Evolutionary conservation across 2,113 vertebrate genomes (phyloP), one percentile per base, ranked within the genome.

Genomic region (Vireo altiloquus): DNA sequence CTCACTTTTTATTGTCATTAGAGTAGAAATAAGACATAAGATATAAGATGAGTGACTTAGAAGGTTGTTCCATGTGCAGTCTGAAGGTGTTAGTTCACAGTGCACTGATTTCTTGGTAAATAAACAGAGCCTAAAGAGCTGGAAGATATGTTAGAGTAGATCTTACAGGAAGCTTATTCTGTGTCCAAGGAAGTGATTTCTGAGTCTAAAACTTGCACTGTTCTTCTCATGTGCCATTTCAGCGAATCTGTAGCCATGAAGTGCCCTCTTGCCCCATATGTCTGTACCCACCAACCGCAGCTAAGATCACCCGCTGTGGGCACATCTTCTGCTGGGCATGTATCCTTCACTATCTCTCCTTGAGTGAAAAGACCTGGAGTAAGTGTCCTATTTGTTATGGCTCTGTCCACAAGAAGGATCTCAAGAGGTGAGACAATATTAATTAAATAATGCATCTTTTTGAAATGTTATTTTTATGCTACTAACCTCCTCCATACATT

Each of bases 281-380:
- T 97, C 98, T 99, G 70, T 99, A 99, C 94, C 99, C 99, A 54
- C 99, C 99, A 3, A 97, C 99, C 7, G 99, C 99, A 39, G 99
- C 99, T 46, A 99, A 99, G 98, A 99, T 99, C 96, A 99, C 99
- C 4, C 99, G 98, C 68, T 99, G 99, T 46, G 99, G 99, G 61
- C 99, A 99, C 96, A 99, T 99, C 97, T 99, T 99, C 94, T 99
- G 99, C 95, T 99, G 99, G 99, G 98, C 99, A 1, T 99, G 99
- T 96, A 99, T 99, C 97, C 98, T 99, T 96, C 99, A 99, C 97
- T 99, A 99, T 96, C 98, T 99, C 84, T 99, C 99, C 78, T 94
- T 99, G 66, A 98, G 99, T 53, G 99, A 99, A 75, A 99, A 99
- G 97, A 98, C 98, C 94, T 99, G 99, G 99, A 99, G 99, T 84